Percentiles rank a stretch among this genome's conserved stretches.
Evolutionary conservation across 2,797 vertebrate species (phyloP).

Genomic region (Lepilemur septentrionalis): DNA sequence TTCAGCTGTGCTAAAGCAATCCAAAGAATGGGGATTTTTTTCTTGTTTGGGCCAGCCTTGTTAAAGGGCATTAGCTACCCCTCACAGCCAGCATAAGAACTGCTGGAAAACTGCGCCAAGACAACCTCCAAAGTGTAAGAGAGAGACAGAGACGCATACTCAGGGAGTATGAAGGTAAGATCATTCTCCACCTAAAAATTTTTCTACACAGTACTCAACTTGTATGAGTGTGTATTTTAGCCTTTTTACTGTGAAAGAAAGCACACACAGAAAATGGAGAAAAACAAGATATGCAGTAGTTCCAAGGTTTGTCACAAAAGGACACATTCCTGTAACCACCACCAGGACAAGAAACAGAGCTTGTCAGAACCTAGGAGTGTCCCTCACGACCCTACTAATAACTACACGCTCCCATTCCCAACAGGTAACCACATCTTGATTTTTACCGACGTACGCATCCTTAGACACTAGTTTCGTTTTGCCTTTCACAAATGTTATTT

Average conservation of each 20-base stretch:
- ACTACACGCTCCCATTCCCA: not conserved
- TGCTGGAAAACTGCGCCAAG: not conserved
- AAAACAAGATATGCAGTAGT: not conserved
- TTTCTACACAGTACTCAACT: not conserved
- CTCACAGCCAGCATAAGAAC: not conserved
- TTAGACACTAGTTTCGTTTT: not conserved
- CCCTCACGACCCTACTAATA: not conserved
- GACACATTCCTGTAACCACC: not conserved
- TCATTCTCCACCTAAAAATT: not conserved
- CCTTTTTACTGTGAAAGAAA: not conserved
- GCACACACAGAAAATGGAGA: not conserved
- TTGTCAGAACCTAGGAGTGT: not conserved
- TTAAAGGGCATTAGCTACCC: not conserved
- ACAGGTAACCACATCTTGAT: not conserved
- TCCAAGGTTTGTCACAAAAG: not conserved
- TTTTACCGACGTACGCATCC: not conserved
- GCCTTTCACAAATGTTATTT: not conserved
- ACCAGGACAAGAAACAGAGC: not conserved
- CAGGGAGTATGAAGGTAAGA: not conserved
- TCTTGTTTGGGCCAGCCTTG: not conserved
- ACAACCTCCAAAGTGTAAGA: not conserved
- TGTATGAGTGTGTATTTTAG: not conserved
- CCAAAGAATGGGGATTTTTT: not conserved
- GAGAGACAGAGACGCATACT: not conserved
- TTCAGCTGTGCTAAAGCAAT: not conserved